Evolutionary conservation across 2,888 invertebrate genomes (phyloP), one percentile per base, ranked within the genome.

Genomic region (Lamellibrachia satsuma): DNA sequence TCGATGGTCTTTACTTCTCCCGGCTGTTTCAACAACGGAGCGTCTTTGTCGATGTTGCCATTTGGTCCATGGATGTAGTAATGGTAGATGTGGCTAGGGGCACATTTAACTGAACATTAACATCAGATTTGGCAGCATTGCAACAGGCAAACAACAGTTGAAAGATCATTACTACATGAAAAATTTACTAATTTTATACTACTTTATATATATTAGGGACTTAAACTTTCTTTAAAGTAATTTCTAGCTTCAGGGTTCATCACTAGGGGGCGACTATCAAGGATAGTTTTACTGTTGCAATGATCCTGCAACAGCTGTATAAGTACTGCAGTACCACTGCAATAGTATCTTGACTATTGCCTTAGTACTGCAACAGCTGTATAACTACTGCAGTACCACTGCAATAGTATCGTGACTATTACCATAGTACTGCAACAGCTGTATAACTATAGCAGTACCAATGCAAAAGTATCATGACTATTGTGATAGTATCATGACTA

Each of bases 21-120:
- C n/a, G 75, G 75, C n/a, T 75, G 75, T 75, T 75, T 75, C 22
- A 15, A 22, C 75, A n/a, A 22, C 22, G 75, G 75, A 6, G 75
- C 22, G 75, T 75, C 75, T 75, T 4, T 93, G n/a, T 93, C 94
- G 1, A 94, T 93, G 93, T 96, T 96, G 8, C 96, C 96, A 92
- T 95, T 94, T 2, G 96, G 96, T n/a, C 96, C 96, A 94, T 96
- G 96, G 2, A 96, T 94, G 93, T 96, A 96, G 93, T 96, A 96
- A 93, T 96, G 96, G 93, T 96, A 96, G 91, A 96, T 96, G 93
- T 96, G 96, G 6, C 96, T 96, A 95, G 9, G 51, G 75, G 75
- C 6, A 75, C 22, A 75, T 22, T 55, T 9, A 75, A 92, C 92
- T 4, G 7, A n/a, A 91, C 55, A 55, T 39, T 39, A 39, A 39